Base-by-base conservation (phyloP, 2,113 vertebrate species). In the Catagonus wagneri region DNA sequence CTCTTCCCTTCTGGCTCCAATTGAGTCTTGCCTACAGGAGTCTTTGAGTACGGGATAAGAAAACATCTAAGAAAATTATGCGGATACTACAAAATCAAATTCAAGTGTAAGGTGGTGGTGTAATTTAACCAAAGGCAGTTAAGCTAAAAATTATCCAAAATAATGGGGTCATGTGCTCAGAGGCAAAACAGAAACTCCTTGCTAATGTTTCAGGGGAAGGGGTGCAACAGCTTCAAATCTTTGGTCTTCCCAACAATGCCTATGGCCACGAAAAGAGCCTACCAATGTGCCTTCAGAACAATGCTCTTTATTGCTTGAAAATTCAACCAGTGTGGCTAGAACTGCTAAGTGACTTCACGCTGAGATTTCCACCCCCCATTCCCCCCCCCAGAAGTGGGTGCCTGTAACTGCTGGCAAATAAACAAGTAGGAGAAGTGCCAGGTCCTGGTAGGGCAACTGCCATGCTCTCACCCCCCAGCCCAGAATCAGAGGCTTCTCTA, bases 161-260 rank as follows among this genome's bases (percentile, higher is more conserved):
- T 34, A 80, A 96, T 54, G 65, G 16, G 83, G 65, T 72, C 68
- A 32, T 34, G 6, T 50, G 39, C 44, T 95, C 76, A 80, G 81
- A 88, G 75, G n/a, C 17, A 27, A 80, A 93, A 96, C 90, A 91
- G 78, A 79, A 83, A 97, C 90, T 87, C 75, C 16, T 78, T 86
- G 23, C 13, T 74, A 83, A 83, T 12, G n/a, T 83, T 89, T 93
- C 71, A n/a, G 69, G 79, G 58, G 74, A 22, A 39, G n/a, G 90
- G 23, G 61, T 56, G 63, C n/a, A n/a, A 92, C 13, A 89, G 54
- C 60, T 94, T 87, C 65, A 71, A 61, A 74, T 83, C 23, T 0
- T 92, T 74, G 90, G 78, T 61, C 74, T 95, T 93, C 72, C 94
- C 78, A 95, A 93, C 56, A 32, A 78, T n/a, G 50, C 50, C 75